phyloP scores from a whole-genome alignment of 64 coral and sea anemone genomes.

The Acropora yongei region DNA sequence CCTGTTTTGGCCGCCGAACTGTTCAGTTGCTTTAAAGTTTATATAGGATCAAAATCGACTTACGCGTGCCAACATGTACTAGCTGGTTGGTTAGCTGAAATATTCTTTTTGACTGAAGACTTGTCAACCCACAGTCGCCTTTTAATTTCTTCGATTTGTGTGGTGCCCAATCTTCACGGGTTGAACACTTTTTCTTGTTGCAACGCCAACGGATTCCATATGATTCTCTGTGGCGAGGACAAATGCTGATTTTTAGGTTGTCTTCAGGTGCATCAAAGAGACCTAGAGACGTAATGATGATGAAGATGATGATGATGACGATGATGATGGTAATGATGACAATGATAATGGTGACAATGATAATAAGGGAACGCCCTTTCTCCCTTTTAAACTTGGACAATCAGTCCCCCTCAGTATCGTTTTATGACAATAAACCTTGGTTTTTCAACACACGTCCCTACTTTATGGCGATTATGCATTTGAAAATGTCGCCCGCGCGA shows the following conservation, averaged over 20 bases:
- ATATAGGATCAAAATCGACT: too few relatives aligned
- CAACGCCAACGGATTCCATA: constrained; percentile 44
- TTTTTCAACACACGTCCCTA: background rate
- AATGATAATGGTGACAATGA: background rate
- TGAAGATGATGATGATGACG: too few relatives aligned
- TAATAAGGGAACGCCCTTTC: background rate
- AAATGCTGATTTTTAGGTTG: constrained; percentile 44
- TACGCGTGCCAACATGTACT: too few relatives aligned
- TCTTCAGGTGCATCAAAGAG: constrained; percentile 32
- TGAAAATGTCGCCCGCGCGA: too few relatives aligned
- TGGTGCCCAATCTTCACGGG: background rate
- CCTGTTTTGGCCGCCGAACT: too few relatives aligned
- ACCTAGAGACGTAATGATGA: background rate
- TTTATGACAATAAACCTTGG: background rate
- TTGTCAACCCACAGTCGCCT: constrained; percentile 65
- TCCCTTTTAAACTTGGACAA: background rate
- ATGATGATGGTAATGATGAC: too few relatives aligned
- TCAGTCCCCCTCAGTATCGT: background rate
- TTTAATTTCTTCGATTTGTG: constrained; percentile 65
- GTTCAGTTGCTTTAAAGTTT: too few relatives aligned
- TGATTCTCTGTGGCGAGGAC: constrained; percentile 44
- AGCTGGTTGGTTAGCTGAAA: background rate
- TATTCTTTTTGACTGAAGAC: constrained; percentile 45
- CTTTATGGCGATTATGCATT: background rate
- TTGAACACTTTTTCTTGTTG: constrained; percentile 41